Evolutionary conservation across 2,113 vertebrate species (phyloP).

Genomic region (Nothocercus julius): DNA sequence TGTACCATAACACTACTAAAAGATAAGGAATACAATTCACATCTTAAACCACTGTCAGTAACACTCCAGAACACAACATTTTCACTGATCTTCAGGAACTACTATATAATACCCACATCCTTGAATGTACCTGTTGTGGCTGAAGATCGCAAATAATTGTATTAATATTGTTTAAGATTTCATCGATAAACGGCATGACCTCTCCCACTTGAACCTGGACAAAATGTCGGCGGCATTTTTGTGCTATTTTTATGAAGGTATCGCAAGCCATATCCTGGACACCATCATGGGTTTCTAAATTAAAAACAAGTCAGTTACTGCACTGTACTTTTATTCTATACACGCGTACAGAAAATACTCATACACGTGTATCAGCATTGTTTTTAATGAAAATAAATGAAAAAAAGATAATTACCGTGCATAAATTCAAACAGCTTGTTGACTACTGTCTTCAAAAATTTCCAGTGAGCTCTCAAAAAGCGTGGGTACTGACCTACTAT

Average conservation of each 20-base stretch:
- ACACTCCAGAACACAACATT: neutral
- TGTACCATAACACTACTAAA: neutral
- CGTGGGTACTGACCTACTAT: conserved; percentile 98
- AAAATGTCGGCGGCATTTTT: conserved; percentile 98
- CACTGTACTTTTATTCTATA: neutral
- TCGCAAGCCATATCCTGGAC: conserved; percentile 99
- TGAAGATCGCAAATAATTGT: conserved; percentile 99
- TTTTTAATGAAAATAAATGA: neutral
- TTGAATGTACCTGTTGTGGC: conserved; percentile 89
- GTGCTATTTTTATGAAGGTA: conserved; percentile 99
- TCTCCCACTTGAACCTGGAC: conserved; percentile 99
- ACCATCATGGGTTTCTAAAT: conserved; percentile 94
- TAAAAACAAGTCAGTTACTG: conserved; percentile 15
- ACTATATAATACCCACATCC: neutral
- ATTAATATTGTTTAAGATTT: conserved; percentile 99
- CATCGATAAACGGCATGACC: conserved; percentile 99
- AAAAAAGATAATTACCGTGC: conserved; percentile 86
- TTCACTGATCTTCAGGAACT: neutral
- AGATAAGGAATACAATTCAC: neutral
- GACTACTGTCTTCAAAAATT: conserved; percentile 98
- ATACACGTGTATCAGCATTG: accelerated
- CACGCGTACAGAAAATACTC: too few species aligned
- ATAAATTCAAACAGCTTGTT: conserved; percentile 99
- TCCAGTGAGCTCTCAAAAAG: conserved; percentile 98
- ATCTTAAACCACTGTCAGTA: neutral